Base-by-base conservation (phyloP, 1,140 invertebrate genomes). In the Contarinia nasturtii region DNA sequence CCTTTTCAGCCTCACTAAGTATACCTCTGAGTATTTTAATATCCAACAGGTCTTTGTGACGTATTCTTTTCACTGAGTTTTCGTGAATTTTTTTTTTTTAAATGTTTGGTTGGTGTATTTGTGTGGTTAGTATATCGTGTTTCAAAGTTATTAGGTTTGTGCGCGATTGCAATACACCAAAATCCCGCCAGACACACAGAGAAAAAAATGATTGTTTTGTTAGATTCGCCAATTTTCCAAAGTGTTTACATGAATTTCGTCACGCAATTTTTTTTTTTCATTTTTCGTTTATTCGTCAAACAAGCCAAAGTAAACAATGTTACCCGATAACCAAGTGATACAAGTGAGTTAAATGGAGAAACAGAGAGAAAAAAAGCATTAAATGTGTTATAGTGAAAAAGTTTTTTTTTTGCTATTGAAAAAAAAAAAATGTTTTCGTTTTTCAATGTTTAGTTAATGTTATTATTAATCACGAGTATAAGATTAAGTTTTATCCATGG, bases 11-110 rank as follows among this genome's bases (percentile, higher is more conserved):
- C 17, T 14, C 3, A n/a, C 3, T 14, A 1, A 42, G 40, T 51
- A 61, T 64, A 64, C 61, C 61, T 64, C 61, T 59, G 41, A 64
- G 45, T 42, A 63, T 63, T 55, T 63, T 64, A 50, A 64, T 64
- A 50, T 64, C 61, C 61, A 64, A 47, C 52, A 64, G 57, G 51
- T 64, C 61, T 60, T 64, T 64, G 58, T 64, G 61, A 46, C 61
- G 43, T 12, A 45, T 21, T 12, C 48, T 19, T 40, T 49, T 44
- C 42, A 49, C 41, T 49, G 38, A 11, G 20, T 46, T 47, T 41
- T 40, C 33, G 21, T 47, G 21, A 37, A 33, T 46, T 15, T 14
- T 36, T 10, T 36, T 36, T 36, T 36, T 36, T 36, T 36, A 36
- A 36, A 40, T 18, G 17, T 40, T 40, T 3, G 14, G 3, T 40